Percentiles rank a stretch among this genome's conserved stretches.
These are phyloP conservation scores for Butorides virescens DNA, from an alignment of 2,113 vertebrate genomes.

Conservation along the genomic window DNA sequence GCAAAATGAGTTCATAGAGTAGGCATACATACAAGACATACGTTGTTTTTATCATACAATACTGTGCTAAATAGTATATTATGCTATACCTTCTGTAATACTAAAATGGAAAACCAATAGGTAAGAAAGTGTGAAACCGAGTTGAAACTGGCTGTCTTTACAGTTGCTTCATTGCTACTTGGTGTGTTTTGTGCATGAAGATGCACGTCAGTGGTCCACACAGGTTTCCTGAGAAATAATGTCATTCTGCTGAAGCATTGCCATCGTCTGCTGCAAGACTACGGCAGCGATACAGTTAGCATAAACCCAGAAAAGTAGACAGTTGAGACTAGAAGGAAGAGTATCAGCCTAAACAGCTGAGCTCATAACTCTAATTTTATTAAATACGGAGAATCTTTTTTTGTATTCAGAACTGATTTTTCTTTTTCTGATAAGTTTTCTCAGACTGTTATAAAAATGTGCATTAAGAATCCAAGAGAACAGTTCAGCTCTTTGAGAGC, in stretches of 20 bases:
- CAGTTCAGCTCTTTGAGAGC: not conserved
- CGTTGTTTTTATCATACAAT: not conserved
- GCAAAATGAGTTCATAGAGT: not conserved
- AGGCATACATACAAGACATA: constrained; percentile 1
- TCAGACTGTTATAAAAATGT: constrained; percentile 56
- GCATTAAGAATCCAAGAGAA: constrained; percentile 50
- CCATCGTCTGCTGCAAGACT: not conserved
- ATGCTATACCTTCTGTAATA: not conserved
- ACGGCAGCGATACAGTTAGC: not conserved
- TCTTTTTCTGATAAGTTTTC: constrained; percentile 11
- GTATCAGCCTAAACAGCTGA: not conserved
- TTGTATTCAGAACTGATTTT: not conserved
- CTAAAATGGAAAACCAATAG: not conserved
- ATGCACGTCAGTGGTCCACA: not conserved
- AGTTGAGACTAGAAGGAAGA: not conserved
- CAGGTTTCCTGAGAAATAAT: not conserved
- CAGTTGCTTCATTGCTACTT: not conserved
- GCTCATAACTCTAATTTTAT: not conserved
- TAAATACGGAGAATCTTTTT: not conserved
- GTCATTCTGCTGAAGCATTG: not conserved
- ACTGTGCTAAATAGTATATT: not conserved
- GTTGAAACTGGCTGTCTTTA: not conserved
- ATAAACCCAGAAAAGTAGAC: not conserved
- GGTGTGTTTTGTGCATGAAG: not conserved
- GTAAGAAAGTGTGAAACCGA: not conserved